phyloP scores from a whole-genome alignment of 2,797 vertebrate genomes.

The Gymnopithys bicolor region DNA sequence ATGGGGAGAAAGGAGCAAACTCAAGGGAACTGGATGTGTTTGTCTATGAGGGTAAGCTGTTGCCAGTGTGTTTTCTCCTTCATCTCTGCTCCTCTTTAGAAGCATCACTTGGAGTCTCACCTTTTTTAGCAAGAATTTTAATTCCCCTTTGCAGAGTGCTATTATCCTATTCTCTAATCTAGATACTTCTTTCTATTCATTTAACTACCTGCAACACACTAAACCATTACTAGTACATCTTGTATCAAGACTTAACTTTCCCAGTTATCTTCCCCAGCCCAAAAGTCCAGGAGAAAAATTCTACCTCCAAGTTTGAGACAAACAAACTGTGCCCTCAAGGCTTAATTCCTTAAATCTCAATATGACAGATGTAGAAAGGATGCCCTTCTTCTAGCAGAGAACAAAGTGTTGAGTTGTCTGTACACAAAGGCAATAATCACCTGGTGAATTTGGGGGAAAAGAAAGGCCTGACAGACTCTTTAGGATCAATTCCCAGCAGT shows the following conservation, averaged over 20 bases:
- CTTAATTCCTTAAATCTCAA: neutral
- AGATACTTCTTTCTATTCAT: neutral
- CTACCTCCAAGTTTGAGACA: neutral
- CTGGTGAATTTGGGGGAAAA: neutral
- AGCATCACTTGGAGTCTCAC: neutral
- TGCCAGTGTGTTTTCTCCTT: neutral
- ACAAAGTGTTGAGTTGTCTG: neutral
- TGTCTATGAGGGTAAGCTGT: conserved; percentile 71
- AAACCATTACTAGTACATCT: neutral
- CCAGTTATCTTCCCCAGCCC: neutral
- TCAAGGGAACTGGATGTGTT: conserved; percentile 65
- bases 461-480: neutral
- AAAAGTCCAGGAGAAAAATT: neutral
- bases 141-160: neutral
- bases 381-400: neutral
- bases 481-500: neutral
- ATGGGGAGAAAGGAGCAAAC: neutral
- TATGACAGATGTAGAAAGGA: neutral
- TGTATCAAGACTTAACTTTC: neutral
- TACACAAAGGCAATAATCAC: neutral
- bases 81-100: neutral
- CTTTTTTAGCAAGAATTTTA: neutral
- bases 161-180: neutral
- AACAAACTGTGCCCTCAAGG: neutral
- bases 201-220: rapidly evolving